A percentile compares a stretch with the other conserved stretches of the same genome.
Evolutionary conservation across 2,888 invertebrate species (phyloP).

Genomic region (Thymelicus lineola): DNA sequence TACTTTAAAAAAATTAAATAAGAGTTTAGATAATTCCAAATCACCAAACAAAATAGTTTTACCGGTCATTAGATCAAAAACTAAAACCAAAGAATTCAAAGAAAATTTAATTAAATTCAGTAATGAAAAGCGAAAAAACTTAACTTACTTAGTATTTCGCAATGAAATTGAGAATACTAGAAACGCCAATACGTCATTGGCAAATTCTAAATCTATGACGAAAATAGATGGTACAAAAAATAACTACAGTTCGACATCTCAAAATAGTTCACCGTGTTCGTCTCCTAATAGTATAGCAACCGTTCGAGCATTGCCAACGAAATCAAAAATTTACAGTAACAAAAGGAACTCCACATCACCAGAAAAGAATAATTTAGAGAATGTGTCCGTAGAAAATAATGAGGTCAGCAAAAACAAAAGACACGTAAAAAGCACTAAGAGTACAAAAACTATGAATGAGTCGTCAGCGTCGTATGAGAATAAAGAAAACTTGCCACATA

Average conservation of each 20-base stretch:
- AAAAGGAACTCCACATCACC: constrained; percentile 55
- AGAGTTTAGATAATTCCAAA: not conserved
- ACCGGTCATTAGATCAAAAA: constrained; percentile 45
- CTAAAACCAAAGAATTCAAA: constrained; percentile 52
- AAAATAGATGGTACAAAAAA: constrained; percentile 45
- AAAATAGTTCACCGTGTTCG: constrained; percentile 69
- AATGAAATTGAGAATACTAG: constrained; percentile 55
- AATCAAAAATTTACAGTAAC: constrained; percentile 48
- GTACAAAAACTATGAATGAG: constrained; percentile 49
- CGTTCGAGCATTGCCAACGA: constrained; percentile 56
- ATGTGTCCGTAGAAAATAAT: constrained; percentile 48
- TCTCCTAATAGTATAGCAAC: constrained; percentile 70
- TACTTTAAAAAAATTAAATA: constrained; percentile 42
- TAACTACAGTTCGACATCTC: constrained; percentile 51
- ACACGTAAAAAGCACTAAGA: constrained; percentile 49
- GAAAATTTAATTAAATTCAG: constrained; percentile 57
- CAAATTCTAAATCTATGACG: constrained; percentile 39
- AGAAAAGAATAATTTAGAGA: constrained; percentile 53
- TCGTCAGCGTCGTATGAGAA: constrained; percentile 47
- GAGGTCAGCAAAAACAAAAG: constrained; percentile 56
- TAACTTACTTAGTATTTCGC: constrained; percentile 62
- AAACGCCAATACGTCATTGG: constrained; percentile 45
- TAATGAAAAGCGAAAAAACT: constrained; percentile 48
- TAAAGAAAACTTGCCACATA: constrained; percentile 68
- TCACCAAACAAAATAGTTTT: constrained; percentile 11